Base-by-base conservation (phyloP, 2,797 vertebrate species). In the Gambusia yucatana region DNA sequence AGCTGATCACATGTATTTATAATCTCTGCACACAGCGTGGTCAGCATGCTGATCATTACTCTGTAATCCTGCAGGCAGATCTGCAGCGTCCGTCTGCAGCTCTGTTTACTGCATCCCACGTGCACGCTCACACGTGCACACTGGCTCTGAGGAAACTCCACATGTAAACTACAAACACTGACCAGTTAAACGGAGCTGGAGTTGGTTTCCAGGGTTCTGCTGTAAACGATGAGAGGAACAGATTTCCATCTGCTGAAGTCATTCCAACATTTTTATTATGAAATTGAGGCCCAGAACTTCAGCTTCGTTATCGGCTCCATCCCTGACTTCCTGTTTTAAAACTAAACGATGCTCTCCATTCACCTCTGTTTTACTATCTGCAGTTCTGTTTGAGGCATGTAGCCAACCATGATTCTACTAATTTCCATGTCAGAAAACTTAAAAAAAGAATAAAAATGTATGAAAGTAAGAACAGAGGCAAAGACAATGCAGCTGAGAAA, bases 1-100 rank as follows among this genome's bases (percentile, higher is more conserved):
- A 20, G 22, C 52, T 44, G 52, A 44, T 65, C 44, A 36, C 43
- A 52, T 75, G 77, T 52, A 79, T 84, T 82, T 82, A 86, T 87
- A 79, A 78, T 52, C 46, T 44, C 28, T 36, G 43, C 67, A 69
- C 67, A 59, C 76, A 67, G 72, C 72, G 75, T 82, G 78, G 78
- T 86, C 85, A 86, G 85, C 82, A 86, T 16, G 65, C 39, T 17
- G n/a, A 39, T 82, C 57, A 79, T 86, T 86, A 86, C 61, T 33
- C 22, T 11, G 46, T 82, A 83, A 83, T 83, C 81, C 81, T 69
- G 71, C 41, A 73, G 67, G 67, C 5, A 70, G 59, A 52, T 5
- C 46, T 46, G 48, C 63, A 43, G 63, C 63, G 39, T 22, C 65
- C 43, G 3, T 43, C 55, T 57, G 10, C 67, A 70, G 67, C 67